Base-by-base conservation (phyloP, 2,888 invertebrate genomes). In the Drosophila mimetica region DNA sequence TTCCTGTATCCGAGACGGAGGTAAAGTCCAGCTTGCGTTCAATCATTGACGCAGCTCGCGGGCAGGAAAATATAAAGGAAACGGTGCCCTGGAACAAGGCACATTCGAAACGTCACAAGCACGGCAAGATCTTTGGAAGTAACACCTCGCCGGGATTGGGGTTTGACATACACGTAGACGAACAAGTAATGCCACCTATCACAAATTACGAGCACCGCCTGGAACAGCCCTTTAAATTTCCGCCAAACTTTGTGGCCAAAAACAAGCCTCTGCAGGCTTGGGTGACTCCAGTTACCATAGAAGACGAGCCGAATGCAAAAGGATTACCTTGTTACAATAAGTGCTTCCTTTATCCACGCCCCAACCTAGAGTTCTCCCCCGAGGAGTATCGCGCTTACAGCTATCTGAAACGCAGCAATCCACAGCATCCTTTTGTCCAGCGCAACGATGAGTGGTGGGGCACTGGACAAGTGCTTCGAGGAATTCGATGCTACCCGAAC, bases 61-160 rank as follows among this genome's bases (percentile, higher is more conserved):
- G 93, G 63, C 93, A 95, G 88, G 96, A 96, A 90, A 96, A 96
- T 90, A 92, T 93, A 2, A 92, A 94, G 71, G 94, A 95, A 86
- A 93, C 96, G 1, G 95, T 95, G 1, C 93, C 94, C 4, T 96
- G 96, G 96, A 94, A 93, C 52, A 93, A 91, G 66, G 91, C 91
- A 5, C 65, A 79, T 34, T 66, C 60, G 4, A 78, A 88, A 36
- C 44, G 72, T 1, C 88, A 85, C 22, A 90, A 88, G 13, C 70
- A 67, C 1, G 84, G 84, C 0, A 87, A 85, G 54, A 75, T 91
- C 3, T 91, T 90, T 63, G 60, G 50, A 0, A 59, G 66, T 7
- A 55, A 63, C 16, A 34, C 53, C 0, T 30, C 58, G 2, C 71
- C 77, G 11, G 89, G 89, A 18, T 74, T 88, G 14, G 89, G 84